Conservation (phyloP, 2,797 vertebrate species). For the Carapus acus region DNA sequence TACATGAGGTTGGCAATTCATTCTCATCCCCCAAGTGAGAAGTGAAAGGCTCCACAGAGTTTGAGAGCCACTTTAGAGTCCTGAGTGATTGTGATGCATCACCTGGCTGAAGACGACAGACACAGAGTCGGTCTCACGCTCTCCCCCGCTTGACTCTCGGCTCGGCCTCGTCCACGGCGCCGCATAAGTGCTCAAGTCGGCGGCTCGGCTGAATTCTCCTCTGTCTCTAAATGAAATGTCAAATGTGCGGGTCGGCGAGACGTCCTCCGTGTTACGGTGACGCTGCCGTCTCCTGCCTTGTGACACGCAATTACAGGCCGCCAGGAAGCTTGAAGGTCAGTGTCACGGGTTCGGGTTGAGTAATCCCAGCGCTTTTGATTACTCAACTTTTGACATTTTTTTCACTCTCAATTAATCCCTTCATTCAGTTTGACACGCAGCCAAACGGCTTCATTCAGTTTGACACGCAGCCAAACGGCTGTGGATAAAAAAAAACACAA, state of each 20-base stretch:
- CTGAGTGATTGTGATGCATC: not conserved
- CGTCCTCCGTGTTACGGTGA: constrained; percentile 14
- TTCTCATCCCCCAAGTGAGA: too few relatives aligned
- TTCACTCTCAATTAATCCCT: constrained; percentile 11
- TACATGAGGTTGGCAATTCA: too few relatives aligned
- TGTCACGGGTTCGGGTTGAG: constrained; percentile 34
- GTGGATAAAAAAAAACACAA: too few relatives aligned
- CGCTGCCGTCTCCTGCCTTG: constrained; percentile 23
- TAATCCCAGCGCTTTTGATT: constrained; percentile 16
- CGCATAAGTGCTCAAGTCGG: not conserved
- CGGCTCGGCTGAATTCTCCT: constrained; percentile 37
- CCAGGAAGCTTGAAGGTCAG: constrained; percentile 11
- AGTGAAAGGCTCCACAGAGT: too few relatives aligned
- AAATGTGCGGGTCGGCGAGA: constrained; percentile 28
- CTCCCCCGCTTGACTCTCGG: not conserved
- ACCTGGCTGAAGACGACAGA: too few relatives aligned
- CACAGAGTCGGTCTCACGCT: too few relatives aligned
- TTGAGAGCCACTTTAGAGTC: too few relatives aligned
- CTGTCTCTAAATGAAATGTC: constrained; percentile 36
- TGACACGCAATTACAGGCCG: constrained; percentile 33
- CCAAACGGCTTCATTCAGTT: not conserved
- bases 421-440: constrained; percentile 7
- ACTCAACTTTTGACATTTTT: constrained; percentile 7
- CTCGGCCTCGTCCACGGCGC: constrained; percentile 5
- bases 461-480: constrained; percentile 2